Base-by-base conservation (phyloP, 2,797 vertebrate species). In the Microctenopoma stevenorrisi region DNA sequence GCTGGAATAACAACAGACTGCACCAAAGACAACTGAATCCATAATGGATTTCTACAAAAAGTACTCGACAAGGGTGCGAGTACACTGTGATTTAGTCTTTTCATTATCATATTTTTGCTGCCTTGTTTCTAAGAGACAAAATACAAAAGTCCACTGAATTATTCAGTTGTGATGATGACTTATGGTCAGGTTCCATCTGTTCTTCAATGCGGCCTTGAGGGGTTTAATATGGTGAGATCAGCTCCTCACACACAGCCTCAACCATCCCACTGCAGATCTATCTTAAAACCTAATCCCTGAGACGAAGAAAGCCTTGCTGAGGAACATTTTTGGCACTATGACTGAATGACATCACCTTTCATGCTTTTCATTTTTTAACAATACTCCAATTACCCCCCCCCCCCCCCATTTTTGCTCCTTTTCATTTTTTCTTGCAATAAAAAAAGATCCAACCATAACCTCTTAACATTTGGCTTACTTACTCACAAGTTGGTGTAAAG, bases 281-380 rank as follows among this genome's bases (percentile, higher is more conserved):
- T 87, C 82, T 57, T 75, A 88, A 87, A 92, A 92, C 78, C 58
- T 63, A 88, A 93, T 84, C 74, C 82, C 68, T 22, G 57, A 76
- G 75, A 83, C 53, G 78, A 81, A 83, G 88, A 72, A 82, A 86
- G 85, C 87, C 80, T 85, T 59, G 63, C 79, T 74, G 70, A 86
- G 76, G 66, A 84, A 79, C 84, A 83, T 67, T 69, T 90, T 73
- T 90, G 84, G 88, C 82, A 64, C 72, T 69, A n/a, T 64, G 84
- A 59, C 68, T 72, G 75, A 28, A 84, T 92, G 90, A 92, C 88
- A 83, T 91, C 88, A 88, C 49, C 72, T 38, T 56, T 59, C 61
- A 60, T 35, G 22, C 53, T 43, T 48, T 61, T 74, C 37, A 38
- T 51, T 42, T 56, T 43, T 28, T 28, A 15, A 51, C 53, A 62